Conservation (phyloP, 2,888 invertebrate genomes). For the Catocala fraxini region DNA sequence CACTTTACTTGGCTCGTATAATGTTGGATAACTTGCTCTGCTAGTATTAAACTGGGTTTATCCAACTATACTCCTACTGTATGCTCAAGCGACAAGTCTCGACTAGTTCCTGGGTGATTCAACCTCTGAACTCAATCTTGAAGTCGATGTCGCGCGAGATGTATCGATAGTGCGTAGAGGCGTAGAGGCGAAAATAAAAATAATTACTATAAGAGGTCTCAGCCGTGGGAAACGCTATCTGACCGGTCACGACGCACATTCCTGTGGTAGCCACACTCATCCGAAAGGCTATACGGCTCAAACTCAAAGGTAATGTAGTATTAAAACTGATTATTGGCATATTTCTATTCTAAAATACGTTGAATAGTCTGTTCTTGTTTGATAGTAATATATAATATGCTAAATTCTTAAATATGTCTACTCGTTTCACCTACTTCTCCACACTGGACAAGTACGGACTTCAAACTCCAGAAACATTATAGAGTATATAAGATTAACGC, state of each 20-base stretch:
- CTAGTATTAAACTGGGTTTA: neutral
- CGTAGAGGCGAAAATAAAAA: constrained; percentile 55
- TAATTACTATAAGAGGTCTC: constrained; percentile 35
- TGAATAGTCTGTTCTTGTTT: no score
- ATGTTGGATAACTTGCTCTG: no score
- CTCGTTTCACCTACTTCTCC: no score
- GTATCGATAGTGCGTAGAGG: constrained; percentile 33
- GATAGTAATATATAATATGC: no score
- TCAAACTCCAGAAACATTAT: no score
- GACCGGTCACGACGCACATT: constrained; percentile 62
- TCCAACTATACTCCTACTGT: constrained; percentile 8
- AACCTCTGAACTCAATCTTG: constrained; percentile 63
- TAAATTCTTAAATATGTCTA: no score
- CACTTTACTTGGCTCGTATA: no score
- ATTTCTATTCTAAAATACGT: no score
- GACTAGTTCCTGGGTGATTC: constrained; percentile 56
- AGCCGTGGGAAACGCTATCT: constrained; percentile 46
- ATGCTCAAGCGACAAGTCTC: constrained; percentile 28
- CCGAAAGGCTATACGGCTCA: constrained; percentile 12
- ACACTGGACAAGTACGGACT: no score
- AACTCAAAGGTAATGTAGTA: constrained; percentile 5
- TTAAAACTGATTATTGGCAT: no score
- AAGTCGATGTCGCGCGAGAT: constrained; percentile 52
- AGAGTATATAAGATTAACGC: no score
- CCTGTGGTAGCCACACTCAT: constrained; percentile 34